Conservation (phyloP, 2,113 vertebrate species). For the Tyrannus savana region DNA sequence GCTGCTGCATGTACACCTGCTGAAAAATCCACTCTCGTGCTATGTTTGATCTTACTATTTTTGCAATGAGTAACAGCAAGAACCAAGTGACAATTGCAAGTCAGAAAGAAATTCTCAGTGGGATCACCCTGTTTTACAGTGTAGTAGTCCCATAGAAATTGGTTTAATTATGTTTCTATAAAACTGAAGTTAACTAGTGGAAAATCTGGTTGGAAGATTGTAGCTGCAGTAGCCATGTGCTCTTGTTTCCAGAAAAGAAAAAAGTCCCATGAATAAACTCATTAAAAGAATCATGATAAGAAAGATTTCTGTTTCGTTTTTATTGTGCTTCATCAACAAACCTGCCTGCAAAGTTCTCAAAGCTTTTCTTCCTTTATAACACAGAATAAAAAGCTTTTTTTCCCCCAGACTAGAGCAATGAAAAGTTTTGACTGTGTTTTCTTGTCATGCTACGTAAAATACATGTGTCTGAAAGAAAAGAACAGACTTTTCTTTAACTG, state of each 20-base stretch:
- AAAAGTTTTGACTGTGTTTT: constrained; percentile 26
- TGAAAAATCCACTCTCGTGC: neutral
- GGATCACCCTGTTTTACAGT: neutral
- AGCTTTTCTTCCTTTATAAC: neutral
- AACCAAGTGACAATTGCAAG: neutral
- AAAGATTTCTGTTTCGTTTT: neutral
- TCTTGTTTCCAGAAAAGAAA: constrained; percentile 1
- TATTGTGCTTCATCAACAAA: neutral
- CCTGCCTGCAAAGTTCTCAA: constrained; percentile 4
- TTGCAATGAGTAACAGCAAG: neutral
- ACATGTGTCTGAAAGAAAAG: neutral
- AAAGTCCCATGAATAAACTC: neutral
- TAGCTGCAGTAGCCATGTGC: neutral
- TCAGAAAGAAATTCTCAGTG: neutral
- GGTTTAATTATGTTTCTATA: neutral
- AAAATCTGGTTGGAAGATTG: neutral
- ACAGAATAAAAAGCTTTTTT: neutral
- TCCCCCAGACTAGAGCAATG: neutral
- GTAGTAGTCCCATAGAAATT: neutral
- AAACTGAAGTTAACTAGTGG: neutral
- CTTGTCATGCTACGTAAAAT: neutral
- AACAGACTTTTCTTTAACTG: neutral
- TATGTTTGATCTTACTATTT: neutral
- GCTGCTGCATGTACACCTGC: neutral
- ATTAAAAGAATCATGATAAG: neutral